Evolutionary conservation across 2,797 vertebrate species (phyloP).

Genomic region (Glossophaga mutica): DNA sequence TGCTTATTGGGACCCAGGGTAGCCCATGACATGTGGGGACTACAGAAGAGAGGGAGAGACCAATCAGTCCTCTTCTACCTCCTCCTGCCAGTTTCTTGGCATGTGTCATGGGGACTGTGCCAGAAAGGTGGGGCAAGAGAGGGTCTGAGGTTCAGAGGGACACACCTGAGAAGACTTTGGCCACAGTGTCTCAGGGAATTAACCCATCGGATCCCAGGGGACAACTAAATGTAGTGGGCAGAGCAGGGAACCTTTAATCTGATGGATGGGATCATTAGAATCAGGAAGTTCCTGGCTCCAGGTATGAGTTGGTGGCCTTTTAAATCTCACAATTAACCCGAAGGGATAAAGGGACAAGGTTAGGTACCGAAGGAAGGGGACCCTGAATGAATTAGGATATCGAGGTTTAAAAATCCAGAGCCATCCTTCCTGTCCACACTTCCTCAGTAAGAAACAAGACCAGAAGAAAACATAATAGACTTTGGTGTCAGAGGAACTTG

Average conservation of each 20-base stretch:
- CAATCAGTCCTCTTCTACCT: background rate
- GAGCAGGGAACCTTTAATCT: background rate
- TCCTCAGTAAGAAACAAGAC: background rate
- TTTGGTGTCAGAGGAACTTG: background rate
- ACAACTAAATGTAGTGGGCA: background rate
- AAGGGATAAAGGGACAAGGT: background rate
- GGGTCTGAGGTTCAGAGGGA: conserved; percentile 57
- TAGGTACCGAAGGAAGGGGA: background rate
- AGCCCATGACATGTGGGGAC: background rate
- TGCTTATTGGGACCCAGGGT: background rate
- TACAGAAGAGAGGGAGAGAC: background rate
- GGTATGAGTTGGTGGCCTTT: background rate
- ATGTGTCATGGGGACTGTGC: background rate
- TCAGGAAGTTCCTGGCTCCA: background rate
- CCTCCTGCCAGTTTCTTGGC: background rate
- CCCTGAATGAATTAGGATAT: background rate
- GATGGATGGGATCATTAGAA: no score
- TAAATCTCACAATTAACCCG: background rate
- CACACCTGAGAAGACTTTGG: conserved; percentile 66
- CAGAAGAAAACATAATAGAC: background rate
- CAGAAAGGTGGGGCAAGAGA: conserved; percentile 47
- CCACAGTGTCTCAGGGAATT: conserved; percentile 1
- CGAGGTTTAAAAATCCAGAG: background rate
- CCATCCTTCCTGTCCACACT: background rate
- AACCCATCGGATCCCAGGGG: conserved; percentile 12